Evolutionary conservation across 2,797 vertebrate genomes (phyloP), one percentile per base, ranked within the genome.

Genomic region (Myotis vivesi): DNA sequence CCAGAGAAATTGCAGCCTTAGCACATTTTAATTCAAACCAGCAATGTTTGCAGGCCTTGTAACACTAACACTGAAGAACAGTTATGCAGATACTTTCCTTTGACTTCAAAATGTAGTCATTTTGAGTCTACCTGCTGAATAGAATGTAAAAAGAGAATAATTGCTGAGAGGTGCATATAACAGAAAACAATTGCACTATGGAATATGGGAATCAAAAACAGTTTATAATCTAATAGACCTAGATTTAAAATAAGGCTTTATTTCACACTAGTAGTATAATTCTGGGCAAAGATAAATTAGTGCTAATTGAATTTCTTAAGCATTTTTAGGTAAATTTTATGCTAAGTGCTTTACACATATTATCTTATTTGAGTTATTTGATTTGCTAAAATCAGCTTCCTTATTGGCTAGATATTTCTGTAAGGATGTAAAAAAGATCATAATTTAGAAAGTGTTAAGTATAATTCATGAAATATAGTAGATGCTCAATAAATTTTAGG

Each of bases 61-160:
- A 62, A 49, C n/a, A 11, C 6, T 53, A 55, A 76, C 16, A 23
- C 53, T 87, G 66, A 90, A 88, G 41, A 87, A 51, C 33, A 81
- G 12, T 38, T 46, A 68, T 75, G 6, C n/a, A 85, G 38, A 53
- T 49, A 73, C 57, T 89, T 94, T 38, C 82, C 49, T 66, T 62
- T 44, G 38, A 71, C 69, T 81, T 87, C 55, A 62, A 8, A 44
- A 8, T 46, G 20, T 17, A 75, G 16, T 71, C 84, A 69, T 23
- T 73, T 23, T 68, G 38, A 85, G 28, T 94, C 73, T n/a, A 46
- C n/a, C 66, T n/a, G 77, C 53, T 33, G 19, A 90, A 23, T 8
- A 44, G 25, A 94, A 77, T 88, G 13, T 82, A 81, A 87, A 69
- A 23, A 80, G 51, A 76, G 84, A 88, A 72, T 77, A 64, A 59